Conservation (phyloP, 2,113 vertebrate genomes). For the Tympanuchus pallidicinctus region DNA sequence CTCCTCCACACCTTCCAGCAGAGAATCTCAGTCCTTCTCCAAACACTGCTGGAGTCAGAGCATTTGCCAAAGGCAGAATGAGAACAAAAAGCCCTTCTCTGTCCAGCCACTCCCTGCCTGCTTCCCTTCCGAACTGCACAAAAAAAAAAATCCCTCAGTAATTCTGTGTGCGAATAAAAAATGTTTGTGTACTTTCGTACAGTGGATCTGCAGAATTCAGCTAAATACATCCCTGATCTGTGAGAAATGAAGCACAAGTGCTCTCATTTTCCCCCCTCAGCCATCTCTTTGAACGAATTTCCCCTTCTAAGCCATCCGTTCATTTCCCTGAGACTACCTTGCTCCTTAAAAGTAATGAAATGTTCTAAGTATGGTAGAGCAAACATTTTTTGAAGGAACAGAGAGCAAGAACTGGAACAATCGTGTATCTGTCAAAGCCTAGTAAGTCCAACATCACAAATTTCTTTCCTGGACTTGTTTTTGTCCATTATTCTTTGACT, state of each 20-base stretch:
- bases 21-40: background rate
- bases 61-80: conserved; percentile 8
- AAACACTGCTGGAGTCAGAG: background rate
- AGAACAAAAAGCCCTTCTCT: conserved; percentile 39
- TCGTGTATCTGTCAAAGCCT: background rate
- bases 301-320: background rate
- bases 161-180: conserved; percentile 29
- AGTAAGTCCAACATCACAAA: background rate
- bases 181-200: background rate
- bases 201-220: conserved; percentile 8
- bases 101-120: conserved; percentile 28
- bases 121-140: background rate
- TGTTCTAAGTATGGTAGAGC: background rate
- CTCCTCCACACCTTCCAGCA: background rate
- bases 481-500: background rate
- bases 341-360: background rate
- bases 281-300: background rate
- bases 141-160: background rate
- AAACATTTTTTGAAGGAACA: background rate
- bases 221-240: background rate
- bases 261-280: background rate
- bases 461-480: background rate
- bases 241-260: background rate
- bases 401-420: background rate
- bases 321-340: background rate